These are phyloP conservation scores for Liodrosophila aerea DNA, from an alignment of 2,888 invertebrate species.

Conservation along the genomic window DNA sequence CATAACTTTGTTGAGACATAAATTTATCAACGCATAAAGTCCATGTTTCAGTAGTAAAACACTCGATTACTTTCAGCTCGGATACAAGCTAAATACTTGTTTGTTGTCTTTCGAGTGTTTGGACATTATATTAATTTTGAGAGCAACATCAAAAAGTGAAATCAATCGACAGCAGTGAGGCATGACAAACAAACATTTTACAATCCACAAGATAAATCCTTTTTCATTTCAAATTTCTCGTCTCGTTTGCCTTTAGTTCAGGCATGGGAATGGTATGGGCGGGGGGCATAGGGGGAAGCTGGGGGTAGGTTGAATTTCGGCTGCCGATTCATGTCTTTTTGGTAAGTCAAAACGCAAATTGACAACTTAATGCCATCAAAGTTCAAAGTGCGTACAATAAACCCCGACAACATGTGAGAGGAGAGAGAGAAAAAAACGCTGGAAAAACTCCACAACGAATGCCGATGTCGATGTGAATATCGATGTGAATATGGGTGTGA, in stretches of 20 bases:
- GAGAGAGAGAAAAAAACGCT: conserved; percentile 1
- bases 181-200: conserved; percentile 15
- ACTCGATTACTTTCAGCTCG: no score
- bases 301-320: conserved; percentile 1
- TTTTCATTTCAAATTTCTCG: conserved; percentile 43
- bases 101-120: conserved; percentile 2
- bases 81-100: neutral
- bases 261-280: neutral
- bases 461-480: conserved; percentile 26
- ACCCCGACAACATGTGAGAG: conserved; percentile 40
- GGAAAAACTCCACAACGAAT: conserved; percentile 23
- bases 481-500: conserved; percentile 5
- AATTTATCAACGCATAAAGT: no score
- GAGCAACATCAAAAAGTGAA: conserved; percentile 12
- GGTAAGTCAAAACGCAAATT: conserved; percentile 70
- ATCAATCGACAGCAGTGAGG: conserved; percentile 18
- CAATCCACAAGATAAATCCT: conserved; percentile 42
- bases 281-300: neutral
- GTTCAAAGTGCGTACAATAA: conserved; percentile 70
- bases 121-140: conserved; percentile 7
- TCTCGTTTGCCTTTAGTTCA: conserved; percentile 8
- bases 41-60: no score
- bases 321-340: conserved; percentile 46
- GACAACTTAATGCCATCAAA: conserved; percentile 77
- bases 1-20: no score